Percentiles rank a stretch among this genome's conserved stretches.
Evolutionary conservation across 2,888 invertebrate species (phyloP).

Genomic region (Ophraella communa): DNA sequence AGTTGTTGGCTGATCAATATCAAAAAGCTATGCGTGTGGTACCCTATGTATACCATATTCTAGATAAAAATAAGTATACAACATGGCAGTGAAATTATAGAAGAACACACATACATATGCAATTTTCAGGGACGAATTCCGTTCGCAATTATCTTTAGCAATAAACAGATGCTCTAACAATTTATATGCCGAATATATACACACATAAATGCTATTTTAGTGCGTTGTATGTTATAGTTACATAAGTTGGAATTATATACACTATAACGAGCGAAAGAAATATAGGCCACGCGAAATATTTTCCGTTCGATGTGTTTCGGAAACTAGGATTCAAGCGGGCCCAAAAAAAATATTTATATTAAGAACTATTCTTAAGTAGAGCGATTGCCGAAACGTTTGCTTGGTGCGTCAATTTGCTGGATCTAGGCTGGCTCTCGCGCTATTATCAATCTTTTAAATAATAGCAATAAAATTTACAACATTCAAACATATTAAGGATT

Average conservation of each 20-base stretch:
- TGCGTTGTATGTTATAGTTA: constrained; percentile 28
- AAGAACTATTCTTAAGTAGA: too few relatives aligned
- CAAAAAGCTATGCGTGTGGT: neutral
- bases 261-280: constrained; percentile 20
- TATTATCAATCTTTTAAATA: too few relatives aligned
- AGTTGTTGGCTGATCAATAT: neutral
- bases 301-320: constrained; percentile 3
- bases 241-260: constrained; percentile 25
- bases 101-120: constrained; percentile 38
- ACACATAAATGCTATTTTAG: constrained; percentile 32
- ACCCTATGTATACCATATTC: neutral
- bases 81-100: constrained; percentile 22
- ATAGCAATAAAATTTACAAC: too few relatives aligned
- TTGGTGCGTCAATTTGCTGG: too few relatives aligned
- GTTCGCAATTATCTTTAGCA: constrained; percentile 44
- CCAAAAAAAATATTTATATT: constrained; percentile 2
- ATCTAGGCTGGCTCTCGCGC: too few relatives aligned
- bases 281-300: constrained; percentile 25
- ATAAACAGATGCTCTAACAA: constrained; percentile 46
- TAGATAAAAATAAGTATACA: constrained; percentile 6
- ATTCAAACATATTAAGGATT: too few relatives aligned
- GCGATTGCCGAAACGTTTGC: too few relatives aligned
- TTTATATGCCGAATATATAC: constrained; percentile 34
- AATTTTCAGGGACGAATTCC: constrained; percentile 47
- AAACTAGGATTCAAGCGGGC: constrained; percentile 4